Evolutionary conservation across 2,888 invertebrate species (phyloP), one percentile per base, ranked within the genome.

Genomic region (Nemapogon koenigi): DNA sequence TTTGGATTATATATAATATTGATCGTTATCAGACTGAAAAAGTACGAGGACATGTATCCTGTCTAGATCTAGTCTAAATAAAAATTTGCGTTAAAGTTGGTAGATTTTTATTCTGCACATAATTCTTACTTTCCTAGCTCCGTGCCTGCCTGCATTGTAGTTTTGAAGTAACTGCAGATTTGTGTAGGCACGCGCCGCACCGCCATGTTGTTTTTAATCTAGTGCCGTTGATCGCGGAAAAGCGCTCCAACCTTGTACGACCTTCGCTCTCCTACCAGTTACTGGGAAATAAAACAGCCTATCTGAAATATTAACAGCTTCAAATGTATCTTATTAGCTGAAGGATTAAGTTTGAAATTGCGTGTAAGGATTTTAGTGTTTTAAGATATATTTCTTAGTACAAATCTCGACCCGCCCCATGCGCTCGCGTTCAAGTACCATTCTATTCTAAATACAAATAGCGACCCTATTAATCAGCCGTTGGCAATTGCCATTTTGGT

Each of bases 201-300:
- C 73, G 70, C 57, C 64, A 62, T 64, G 69, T 73, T 73, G 75
- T 75, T 73, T 73, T 67, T 71, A 68, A 78, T 78, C 75, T 75
- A 70, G 68, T 67, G 70, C 70, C 68, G 70, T 70, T 71, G 75
- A 75, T 73, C 75, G 75, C 75, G 76, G 75, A 76, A 76, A 75
- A 75, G 73, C 76, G 67, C 66, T 70, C 70, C 76, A 75, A 73
- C 75, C 76, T 76, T 78, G 75, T 76, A 75, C 76, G 76, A 78
- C 76, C 76, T 78, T 78, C 76, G 75, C 73, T 76, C 75, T 67
- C 65, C 72, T 65, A 69, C 71, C 71, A 66, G 55, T 52, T 3
- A 17, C 27, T 13, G 14, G 35, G 10, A 13, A 3, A 7, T 10
- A 3, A 27, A 40, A 35, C 30, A 19, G 11, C 35, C 13, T 35